phyloP scores from a whole-genome alignment of 2,113 vertebrate genomes.

The Oreotrochilus melanogaster region DNA sequence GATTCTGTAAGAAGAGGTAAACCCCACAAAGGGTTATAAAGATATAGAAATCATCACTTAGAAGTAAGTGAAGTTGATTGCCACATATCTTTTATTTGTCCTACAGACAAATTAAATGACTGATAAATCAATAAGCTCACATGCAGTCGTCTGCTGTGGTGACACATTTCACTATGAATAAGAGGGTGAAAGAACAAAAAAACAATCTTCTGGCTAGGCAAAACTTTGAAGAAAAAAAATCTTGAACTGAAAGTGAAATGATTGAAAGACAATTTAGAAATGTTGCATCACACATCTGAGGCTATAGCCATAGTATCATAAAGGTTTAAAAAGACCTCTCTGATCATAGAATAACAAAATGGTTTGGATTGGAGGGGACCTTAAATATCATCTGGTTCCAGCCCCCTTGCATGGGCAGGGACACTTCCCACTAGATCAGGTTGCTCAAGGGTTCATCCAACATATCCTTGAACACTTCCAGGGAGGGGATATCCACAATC shows the following conservation, averaged over 20 bases:
- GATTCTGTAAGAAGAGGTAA: not conserved
- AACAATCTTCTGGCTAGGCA: not conserved
- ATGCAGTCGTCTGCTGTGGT: not conserved
- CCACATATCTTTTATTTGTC: not conserved
- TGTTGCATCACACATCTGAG: not conserved
- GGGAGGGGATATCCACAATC: too few relatives aligned
- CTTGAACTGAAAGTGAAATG: not conserved
- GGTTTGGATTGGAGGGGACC: too few relatives aligned
- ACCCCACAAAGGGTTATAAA: not conserved
- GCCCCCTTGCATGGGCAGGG: too few relatives aligned
- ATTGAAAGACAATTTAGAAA: not conserved
- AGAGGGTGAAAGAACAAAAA: not conserved
- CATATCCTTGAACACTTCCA: too few relatives aligned
- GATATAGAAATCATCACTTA: not conserved
- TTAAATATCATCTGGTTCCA: too few relatives aligned
- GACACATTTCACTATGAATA: not conserved
- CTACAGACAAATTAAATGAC: rapidly evolving
- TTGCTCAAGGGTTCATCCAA: too few relatives aligned
- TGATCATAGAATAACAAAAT: too few relatives aligned
- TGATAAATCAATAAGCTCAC: not conserved
- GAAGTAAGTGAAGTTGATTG: not conserved
- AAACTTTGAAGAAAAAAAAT: not conserved
- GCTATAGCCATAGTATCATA: not conserved
- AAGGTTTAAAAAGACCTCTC: too few relatives aligned
- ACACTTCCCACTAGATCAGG: too few relatives aligned